Percentiles rank a stretch among this genome's conserved stretches.
Evolutionary conservation across 2,113 vertebrate species (phyloP).

Genomic region (Leptodactylus fuscus): DNA sequence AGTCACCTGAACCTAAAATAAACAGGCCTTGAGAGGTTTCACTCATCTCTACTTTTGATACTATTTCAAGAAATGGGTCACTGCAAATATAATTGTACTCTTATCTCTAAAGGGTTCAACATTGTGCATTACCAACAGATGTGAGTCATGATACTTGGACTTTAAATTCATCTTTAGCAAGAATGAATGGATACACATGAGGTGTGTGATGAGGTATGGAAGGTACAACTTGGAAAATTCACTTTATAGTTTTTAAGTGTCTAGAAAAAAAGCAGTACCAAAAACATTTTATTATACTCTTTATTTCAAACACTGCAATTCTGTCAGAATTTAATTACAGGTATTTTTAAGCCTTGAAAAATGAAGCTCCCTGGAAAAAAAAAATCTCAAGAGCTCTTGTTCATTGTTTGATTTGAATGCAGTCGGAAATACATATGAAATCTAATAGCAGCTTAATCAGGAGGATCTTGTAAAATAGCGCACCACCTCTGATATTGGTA

Average conservation of each 20-base stretch:
- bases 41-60: too few species aligned
- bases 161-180: not conserved
- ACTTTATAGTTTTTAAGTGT: not conserved
- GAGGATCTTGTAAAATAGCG: slow-evolving; percentile 43
- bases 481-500: slow-evolving; percentile 48
- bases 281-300: slow-evolving; percentile 16
- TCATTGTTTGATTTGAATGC: slow-evolving; percentile 54
- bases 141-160: not conserved
- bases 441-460: slow-evolving; percentile 54
- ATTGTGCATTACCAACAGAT: not conserved
- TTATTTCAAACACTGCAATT: slow-evolving; percentile 33
- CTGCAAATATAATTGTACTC: too few species aligned
- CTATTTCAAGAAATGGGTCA: too few species aligned
- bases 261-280: slow-evolving; percentile 10
- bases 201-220: not conserved
- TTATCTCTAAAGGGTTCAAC: too few species aligned
- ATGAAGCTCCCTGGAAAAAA: slow-evolving; percentile 31
- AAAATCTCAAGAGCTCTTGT: slow-evolving; percentile 9
- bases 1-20: too few species aligned
- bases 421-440: slow-evolving; percentile 35
- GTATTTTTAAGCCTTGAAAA: slow-evolving; percentile 40
- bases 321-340: slow-evolving; percentile 40
- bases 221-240: not conserved
- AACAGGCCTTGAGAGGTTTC: too few species aligned
- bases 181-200: too few species aligned